Evolutionary conservation across 2,888 invertebrate genomes (phyloP).

Genomic region (Cephus rjabovi): DNA sequence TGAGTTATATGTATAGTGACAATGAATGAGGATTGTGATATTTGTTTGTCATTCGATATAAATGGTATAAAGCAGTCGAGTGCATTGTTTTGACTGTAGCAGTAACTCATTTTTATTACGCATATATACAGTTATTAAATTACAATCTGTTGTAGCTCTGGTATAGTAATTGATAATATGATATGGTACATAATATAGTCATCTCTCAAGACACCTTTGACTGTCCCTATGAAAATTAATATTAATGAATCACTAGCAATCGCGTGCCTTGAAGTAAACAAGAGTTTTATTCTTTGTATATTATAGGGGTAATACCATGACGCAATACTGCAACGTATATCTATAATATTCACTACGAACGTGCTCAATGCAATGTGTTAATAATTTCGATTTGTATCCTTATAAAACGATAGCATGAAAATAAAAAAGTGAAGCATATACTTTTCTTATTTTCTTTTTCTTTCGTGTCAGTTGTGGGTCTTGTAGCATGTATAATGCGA

Average conservation of each 20-base stretch:
- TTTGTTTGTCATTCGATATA: not conserved
- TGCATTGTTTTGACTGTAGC: not conserved
- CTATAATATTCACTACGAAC: conserved; percentile 11
- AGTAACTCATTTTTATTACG: not conserved
- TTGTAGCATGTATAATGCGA: not conserved
- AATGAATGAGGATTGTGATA: not conserved
- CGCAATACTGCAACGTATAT: not conserved
- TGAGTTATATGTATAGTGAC: not conserved
- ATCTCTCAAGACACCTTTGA: not conserved
- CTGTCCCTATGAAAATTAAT: not conserved
- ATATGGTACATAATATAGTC: not conserved
- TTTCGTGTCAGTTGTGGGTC: not conserved
- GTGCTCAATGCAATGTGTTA: conserved; percentile 24
- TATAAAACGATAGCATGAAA: conserved; percentile 13
- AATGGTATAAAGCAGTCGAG: not conserved
- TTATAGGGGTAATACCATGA: not conserved
- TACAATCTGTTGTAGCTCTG: not conserved
- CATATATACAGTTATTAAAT: not conserved
- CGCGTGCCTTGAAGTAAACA: conserved; percentile 1
- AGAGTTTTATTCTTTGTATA: conserved; percentile 7
- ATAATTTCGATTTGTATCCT: conserved; percentile 21
- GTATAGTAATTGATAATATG: not conserved
- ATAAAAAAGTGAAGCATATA: conserved; percentile 19
- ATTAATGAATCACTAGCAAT: not conserved
- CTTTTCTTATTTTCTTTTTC: not conserved